Evolutionary conservation across 2,113 vertebrate genomes (phyloP), one percentile per base, ranked within the genome.

Genomic region (Spea multiplicata): DNA sequence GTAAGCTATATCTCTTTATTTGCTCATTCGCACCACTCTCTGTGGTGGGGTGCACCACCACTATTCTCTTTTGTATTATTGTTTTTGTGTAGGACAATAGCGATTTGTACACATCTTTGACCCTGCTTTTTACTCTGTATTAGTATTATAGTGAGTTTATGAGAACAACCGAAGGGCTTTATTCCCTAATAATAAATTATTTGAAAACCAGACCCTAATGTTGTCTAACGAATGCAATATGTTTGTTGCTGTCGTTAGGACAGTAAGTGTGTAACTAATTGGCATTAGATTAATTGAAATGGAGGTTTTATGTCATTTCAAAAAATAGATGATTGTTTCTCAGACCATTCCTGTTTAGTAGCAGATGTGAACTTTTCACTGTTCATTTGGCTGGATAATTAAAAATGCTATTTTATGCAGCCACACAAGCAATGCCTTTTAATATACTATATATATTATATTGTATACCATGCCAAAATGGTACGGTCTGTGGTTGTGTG

Each of bases 301-400:
- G 7, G 7, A 44, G 16, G 55, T 59, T 44, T 47, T 9, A 74
- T 44, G 47, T 8, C 64, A 75, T 66, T 64, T 47, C 30, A 50
- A 46, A 8, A 52, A 66, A 66, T 66, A 66, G 66, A 64, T 74
- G n/a, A 64, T 48, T 44, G 65, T 12, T 50, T 66, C 30, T 17
- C 30, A 52, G 66, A 16, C 61, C 73, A 66, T 75, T 75, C 52
- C 62, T 75, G 61, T 75, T 75, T 75, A 75, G 73, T 49, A 75
- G 61, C 73, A 65, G 61, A 75, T 75, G 73, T 66, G 62, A 59
- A 66, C 10, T 49, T 52, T 75, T 44, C 62, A 53, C 44, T 45
- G 62, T 66, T 66, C 73, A 66, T 13, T 75, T 75, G 44, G 61
- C 50, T 14, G 73, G 12, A 53, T 52, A 75, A 75, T 66, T 75